Conservation (phyloP, 23 tunicate genomes). For the Diplosoma virens region DNA sequence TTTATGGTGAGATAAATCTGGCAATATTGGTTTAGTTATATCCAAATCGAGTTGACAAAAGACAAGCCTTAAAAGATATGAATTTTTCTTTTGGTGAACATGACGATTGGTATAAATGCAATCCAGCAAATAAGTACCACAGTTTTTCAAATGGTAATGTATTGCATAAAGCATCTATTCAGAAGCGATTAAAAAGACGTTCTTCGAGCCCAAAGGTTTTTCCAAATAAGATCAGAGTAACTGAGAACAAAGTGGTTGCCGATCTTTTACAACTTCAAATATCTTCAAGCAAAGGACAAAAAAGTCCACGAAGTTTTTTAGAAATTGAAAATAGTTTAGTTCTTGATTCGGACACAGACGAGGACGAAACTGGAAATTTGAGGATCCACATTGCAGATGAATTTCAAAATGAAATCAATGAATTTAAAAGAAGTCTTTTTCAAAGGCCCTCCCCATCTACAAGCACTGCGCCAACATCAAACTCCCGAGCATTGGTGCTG, state of each 20-base stretch:
- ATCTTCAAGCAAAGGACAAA: not conserved
- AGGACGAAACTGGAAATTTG: not conserved
- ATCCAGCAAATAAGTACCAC: no score
- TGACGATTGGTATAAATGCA: no score
- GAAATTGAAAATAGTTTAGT: not conserved
- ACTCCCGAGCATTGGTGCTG: not conserved
- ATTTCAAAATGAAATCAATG: not conserved
- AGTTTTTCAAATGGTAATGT: no score
- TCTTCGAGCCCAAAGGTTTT: not conserved
- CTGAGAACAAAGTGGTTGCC: not conserved
- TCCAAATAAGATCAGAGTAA: not conserved
- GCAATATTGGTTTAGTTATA: no score
- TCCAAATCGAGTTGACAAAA: no score
- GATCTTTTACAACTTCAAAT: not conserved
- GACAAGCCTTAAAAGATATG: no score
- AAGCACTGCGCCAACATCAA: no score
- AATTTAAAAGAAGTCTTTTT: not conserved
- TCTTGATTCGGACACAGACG: not conserved
- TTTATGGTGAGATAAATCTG: no score
- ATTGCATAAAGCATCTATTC: no score
- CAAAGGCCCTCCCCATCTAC: not conserved
- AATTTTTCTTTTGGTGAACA: no score
- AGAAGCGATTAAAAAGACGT: no score
- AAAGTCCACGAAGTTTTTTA: not conserved
- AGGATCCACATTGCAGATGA: not conserved